phyloP scores from a whole-genome alignment of 2,797 vertebrate species.

The Cossypha polioptera region DNA sequence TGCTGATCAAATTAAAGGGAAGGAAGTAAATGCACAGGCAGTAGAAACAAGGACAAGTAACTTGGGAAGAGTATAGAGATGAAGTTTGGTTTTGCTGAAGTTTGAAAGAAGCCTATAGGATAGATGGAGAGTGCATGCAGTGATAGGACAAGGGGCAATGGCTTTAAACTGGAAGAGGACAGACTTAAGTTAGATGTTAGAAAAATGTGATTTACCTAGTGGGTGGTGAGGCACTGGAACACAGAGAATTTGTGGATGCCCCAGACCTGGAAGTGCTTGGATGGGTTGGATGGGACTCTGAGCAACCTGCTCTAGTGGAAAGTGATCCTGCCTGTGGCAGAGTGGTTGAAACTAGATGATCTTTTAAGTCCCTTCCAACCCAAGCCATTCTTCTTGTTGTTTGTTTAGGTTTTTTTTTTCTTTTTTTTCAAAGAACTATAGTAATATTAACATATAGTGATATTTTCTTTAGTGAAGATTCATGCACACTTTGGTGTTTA shows the following conservation, averaged over 20 bases:
- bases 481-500: neutral
- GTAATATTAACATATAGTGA: neutral
- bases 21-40: neutral
- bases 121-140: neutral
- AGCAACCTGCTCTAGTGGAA: neutral
- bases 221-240: neutral
- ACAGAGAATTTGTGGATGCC: neutral
- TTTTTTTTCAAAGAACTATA: neutral
- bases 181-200: neutral
- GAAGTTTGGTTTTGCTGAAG: neutral
- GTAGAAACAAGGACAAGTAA: neutral
- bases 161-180: neutral
- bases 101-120: neutral
- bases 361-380: too few relatives aligned
- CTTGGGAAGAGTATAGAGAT: neutral
- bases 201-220: neutral
- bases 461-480: neutral
- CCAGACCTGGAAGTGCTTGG: neutral
- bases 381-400: neutral
- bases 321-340: neutral
- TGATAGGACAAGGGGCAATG: neutral
- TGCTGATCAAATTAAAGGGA: neutral
- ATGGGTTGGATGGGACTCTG: neutral
- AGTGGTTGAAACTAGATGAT: neutral
- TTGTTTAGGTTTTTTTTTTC: neutral